Conservation (phyloP, 2,797 vertebrate species). For the Muscicapa comitata region DNA sequence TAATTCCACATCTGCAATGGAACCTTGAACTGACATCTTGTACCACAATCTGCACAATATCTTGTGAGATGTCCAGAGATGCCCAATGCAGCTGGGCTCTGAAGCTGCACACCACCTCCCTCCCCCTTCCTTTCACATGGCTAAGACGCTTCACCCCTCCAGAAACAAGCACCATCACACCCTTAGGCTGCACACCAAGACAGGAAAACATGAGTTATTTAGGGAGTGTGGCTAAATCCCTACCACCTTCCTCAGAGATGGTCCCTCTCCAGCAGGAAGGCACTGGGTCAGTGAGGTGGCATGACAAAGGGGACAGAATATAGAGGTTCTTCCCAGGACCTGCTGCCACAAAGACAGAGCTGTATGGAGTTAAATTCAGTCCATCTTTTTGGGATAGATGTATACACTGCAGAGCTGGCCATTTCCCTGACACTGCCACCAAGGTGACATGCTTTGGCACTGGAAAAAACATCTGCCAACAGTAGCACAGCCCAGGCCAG, state of each 20-base stretch:
- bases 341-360: background rate
- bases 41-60: background rate
- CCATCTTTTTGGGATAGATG: background rate
- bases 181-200: background rate
- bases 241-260: background rate
- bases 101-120: background rate
- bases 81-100: background rate
- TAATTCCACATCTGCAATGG: background rate
- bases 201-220: background rate
- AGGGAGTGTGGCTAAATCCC: background rate
- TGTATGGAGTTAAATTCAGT: background rate
- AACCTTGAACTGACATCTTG: background rate
- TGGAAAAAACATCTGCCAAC: background rate
- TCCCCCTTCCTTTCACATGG: background rate
- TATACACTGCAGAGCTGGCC: background rate
- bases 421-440: background rate
- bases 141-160: background rate
- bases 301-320: background rate
- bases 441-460: background rate
- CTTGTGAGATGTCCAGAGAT: background rate
- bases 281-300: rapidly evolving
- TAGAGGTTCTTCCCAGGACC: background rate
- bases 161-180: background rate
- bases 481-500: background rate
- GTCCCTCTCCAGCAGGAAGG: background rate